phyloP scores from a whole-genome alignment of 2,888 invertebrate species.

The Chymomyza fuscimana region DNA sequence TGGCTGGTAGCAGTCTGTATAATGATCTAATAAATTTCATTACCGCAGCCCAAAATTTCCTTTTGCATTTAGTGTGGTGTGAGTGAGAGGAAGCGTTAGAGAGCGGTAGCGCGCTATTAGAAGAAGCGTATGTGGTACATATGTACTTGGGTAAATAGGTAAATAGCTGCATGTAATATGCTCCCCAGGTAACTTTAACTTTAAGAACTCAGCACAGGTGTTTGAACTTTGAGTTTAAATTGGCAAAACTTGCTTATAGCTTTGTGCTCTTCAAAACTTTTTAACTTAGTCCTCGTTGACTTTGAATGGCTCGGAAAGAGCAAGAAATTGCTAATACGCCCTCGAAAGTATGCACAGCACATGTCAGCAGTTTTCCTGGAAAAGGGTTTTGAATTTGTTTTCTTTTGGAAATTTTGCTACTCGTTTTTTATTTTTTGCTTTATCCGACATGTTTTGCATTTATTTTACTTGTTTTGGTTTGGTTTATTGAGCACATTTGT shows the following conservation, averaged over 20 bases:
- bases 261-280: constrained; percentile 58
- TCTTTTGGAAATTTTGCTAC: constrained; percentile 20
- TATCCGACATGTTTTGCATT: constrained; percentile 54
- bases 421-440: constrained; percentile 12
- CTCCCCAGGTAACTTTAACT: constrained; percentile 28
- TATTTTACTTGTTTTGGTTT: constrained; percentile 61
- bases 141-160: constrained; percentile 1
- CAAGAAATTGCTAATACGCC: constrained; percentile 17
- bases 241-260: constrained; percentile 40
- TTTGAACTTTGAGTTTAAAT: constrained; percentile 38
- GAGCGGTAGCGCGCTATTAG: constrained; percentile 32
- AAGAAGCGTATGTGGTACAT: constrained; percentile 13
- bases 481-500: constrained; percentile 71
- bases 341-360: constrained; percentile 50
- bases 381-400: constrained; percentile 35
- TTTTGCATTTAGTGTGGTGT: constrained; percentile 39
- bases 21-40: constrained; percentile 74
- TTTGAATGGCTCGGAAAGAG: neutral
- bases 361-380: constrained; percentile 62
- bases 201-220: constrained; percentile 26
- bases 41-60: constrained; percentile 58
- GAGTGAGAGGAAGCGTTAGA: neutral
- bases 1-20: constrained; percentile 55
- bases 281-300: constrained; percentile 42
- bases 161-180: constrained; percentile 8